Conservation (phyloP, 1,140 invertebrate species). For the Myzus persicae region DNA sequence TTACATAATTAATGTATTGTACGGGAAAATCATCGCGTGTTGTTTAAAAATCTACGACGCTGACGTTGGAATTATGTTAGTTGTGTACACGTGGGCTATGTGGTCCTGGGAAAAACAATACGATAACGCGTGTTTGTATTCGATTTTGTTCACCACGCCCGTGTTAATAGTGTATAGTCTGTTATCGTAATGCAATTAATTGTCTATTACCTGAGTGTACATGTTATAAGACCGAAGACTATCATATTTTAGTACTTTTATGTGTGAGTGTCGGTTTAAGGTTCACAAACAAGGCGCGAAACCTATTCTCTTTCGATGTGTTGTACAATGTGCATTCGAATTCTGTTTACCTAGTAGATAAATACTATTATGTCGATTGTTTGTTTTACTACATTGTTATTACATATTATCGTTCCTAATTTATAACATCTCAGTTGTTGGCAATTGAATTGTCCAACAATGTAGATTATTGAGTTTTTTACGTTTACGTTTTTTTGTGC, state of each 20-base stretch:
- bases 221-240: not conserved
- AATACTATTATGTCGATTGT: not conserved
- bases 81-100: not conserved
- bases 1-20: not conserved
- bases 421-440: not conserved
- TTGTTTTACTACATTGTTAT: not conserved
- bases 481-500: not conserved
- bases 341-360: not conserved
- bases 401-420: slow-evolving; percentile 5
- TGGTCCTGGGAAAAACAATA: not conserved
- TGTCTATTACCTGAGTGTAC: not conserved
- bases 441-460: not conserved
- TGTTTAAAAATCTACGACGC: not conserved
- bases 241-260: not conserved
- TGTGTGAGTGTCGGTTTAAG: not conserved
- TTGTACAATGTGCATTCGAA: not conserved
- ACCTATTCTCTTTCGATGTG: not conserved
- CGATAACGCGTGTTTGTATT: not conserved
- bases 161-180: not conserved
- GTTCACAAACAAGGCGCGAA: not conserved
- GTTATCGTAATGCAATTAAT: not conserved
- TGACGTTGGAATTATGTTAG: not conserved
- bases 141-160: not conserved
- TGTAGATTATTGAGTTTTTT: not conserved
- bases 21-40: not conserved